Percentiles rank a stretch among this genome's conserved stretches.
Conservation (phyloP, 1,140 invertebrate genomes). For the Bombus confusus region DNA sequence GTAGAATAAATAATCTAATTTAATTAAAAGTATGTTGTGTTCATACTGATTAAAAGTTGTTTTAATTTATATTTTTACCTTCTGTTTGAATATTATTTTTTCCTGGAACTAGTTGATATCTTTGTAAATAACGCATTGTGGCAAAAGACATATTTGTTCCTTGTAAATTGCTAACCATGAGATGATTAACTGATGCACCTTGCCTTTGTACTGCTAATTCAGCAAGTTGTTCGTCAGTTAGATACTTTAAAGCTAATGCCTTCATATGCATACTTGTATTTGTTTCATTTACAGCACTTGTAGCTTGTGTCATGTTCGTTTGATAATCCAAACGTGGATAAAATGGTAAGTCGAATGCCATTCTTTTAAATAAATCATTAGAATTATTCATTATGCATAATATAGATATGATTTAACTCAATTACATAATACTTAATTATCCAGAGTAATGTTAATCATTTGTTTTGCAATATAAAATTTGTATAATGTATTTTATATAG, state of each 20-base stretch:
- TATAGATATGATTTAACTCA: not conserved
- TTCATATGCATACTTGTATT: conserved; percentile 86
- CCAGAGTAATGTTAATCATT: not conserved
- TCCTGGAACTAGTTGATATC: conserved; percentile 84
- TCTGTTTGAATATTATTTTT: conserved; percentile 58
- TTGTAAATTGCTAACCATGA: conserved; percentile 72
- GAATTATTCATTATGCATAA: not conserved
- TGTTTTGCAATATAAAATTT: not conserved
- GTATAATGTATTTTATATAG: too few species aligned
- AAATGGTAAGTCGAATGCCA: conserved; percentile 81
- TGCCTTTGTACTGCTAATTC: conserved; percentile 77
- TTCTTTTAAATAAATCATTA: conserved; percentile 73
- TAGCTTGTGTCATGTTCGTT: conserved; percentile 67
- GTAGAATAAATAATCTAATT: conserved; percentile 3
- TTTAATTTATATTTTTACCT: conserved; percentile 59
- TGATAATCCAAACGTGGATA: conserved; percentile 74
- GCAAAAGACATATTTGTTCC: conserved; percentile 85
- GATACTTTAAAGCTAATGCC: conserved; percentile 86
- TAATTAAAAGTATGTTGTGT: conserved; percentile 1
- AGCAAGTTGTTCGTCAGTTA: conserved; percentile 82
- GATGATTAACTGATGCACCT: conserved; percentile 68
- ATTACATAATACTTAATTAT: not conserved
- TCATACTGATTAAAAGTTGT: conserved; percentile 10
- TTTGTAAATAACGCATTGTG: conserved; percentile 86
- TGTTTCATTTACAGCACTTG: conserved; percentile 74